Percentiles rank a stretch among this genome's conserved stretches.
These are phyloP conservation scores for Drosophila aldrichi DNA, from an alignment of 2,888 invertebrate species.

Conservation along the genomic window DNA sequence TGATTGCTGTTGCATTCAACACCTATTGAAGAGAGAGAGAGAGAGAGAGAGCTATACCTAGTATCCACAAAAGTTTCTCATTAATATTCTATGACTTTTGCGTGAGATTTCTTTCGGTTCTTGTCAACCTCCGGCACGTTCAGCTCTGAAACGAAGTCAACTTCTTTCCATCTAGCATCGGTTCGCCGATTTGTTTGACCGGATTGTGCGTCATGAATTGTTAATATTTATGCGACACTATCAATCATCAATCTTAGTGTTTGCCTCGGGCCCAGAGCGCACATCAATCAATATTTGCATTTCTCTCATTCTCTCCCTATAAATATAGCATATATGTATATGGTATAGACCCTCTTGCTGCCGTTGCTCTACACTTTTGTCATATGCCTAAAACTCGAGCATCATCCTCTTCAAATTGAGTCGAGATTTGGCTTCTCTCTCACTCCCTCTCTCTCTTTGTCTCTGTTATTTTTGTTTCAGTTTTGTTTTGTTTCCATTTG, in stretches of 20 bases:
- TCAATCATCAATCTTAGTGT: slow-evolving; percentile 73
- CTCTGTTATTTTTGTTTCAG: slow-evolving; percentile 6
- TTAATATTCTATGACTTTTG: slow-evolving; percentile 72
- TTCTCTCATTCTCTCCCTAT: slow-evolving; percentile 10
- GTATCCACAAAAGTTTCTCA: slow-evolving; percentile 33
- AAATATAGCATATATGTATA: not conserved
- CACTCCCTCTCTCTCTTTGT: not conserved
- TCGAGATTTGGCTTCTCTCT: slow-evolving; percentile 31
- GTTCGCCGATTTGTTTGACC: slow-evolving; percentile 32
- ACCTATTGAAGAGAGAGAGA: slow-evolving; percentile 14
- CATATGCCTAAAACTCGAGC: slow-evolving; percentile 35
- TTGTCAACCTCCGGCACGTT: slow-evolving; percentile 46
- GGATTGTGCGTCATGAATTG: slow-evolving; percentile 73
- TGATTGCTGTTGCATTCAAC: slow-evolving; percentile 36
- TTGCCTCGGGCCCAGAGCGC: slow-evolving; percentile 16
- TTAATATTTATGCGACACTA: slow-evolving; percentile 79
- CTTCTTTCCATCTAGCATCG: not conserved
- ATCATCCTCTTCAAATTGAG: slow-evolving; percentile 25
- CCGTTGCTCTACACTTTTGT: not conserved
- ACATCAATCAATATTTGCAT: slow-evolving; percentile 74
- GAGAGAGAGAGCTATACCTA: not conserved
- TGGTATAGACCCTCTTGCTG: not conserved
- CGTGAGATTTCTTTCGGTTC: slow-evolving; percentile 42
- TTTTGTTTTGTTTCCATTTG: slow-evolving; percentile 32
- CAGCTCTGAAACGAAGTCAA: not conserved